These are phyloP conservation scores for Castor canadensis DNA, from an alignment of 2,113 vertebrate species.

Conservation along the genomic window DNA sequence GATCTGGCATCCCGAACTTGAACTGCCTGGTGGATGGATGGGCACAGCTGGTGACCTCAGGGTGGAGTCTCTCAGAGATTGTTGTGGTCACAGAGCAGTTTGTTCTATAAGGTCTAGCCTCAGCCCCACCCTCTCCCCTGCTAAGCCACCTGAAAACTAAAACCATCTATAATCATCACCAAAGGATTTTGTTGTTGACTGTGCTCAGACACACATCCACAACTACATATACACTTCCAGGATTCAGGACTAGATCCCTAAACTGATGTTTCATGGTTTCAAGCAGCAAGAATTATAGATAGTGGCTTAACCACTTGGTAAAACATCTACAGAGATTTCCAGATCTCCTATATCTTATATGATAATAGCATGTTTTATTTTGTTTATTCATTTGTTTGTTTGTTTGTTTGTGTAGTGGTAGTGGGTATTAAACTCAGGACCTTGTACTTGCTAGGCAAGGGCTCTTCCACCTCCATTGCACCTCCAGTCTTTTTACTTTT, in stretches of 20 bases:
- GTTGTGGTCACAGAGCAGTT: background rate
- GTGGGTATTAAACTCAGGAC: no score
- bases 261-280: background rate
- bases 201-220: background rate
- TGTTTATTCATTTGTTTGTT: no score
- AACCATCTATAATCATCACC: background rate
- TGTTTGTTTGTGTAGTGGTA: no score
- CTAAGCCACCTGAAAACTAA: conserved; percentile 4
- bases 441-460: no score
- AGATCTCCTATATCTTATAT: background rate
- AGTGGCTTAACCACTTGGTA: background rate
- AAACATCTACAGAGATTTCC: background rate
- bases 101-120: background rate
- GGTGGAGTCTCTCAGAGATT: background rate
- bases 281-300: background rate
- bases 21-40: background rate
- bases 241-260: background rate
- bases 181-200: background rate
- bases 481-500: no score
- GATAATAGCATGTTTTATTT: background rate
- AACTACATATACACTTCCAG: conserved; percentile 26
- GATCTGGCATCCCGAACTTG: conserved; percentile 21
- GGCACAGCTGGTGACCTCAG: conserved; percentile 48
- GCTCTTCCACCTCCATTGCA: no score
- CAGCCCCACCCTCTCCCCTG: background rate